Evolutionary conservation across 2,888 invertebrate genomes (phyloP), one percentile per base, ranked within the genome.

Genomic region (Cephus spinipes): DNA sequence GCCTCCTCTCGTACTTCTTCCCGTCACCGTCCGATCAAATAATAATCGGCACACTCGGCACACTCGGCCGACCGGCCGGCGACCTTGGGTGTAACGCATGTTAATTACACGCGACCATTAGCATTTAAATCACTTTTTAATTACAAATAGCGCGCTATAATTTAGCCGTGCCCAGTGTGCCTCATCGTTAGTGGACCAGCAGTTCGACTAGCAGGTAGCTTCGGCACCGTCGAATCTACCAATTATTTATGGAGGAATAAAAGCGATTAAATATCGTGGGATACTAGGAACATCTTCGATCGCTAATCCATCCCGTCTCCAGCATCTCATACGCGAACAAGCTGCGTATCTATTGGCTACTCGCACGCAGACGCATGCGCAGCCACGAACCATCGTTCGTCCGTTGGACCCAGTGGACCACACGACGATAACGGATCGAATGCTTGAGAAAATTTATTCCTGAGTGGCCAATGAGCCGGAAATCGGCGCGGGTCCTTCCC

Each of bases 111-210:
- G 79, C 81, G 78, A 85, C 81, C 83, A 88, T 88, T 88, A 88
- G 87, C 88, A 88, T 88, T 85, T 86, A 86, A 88, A 88, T 88
- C 80, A 85, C 83, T 86, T 88, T 89, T 85, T 89, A 88, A 88
- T 88, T 88, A 83, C 85, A 82, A 87, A 85, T 86, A 83, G 79
- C 80, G 82, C 68, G 34, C 75, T 71, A 79, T 82, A 75, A 81
- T 76, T 75, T 75, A 78, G 76, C 77, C 74, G 81, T 77, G 34
- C 76, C n/a, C 15, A 31, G 36, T 55, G 33, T 74, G 30, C 76
- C 35, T 30, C 33, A 30, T 12, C 35, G 30, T 30, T 11, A 73
- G 73, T 71, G 33, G 30, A 31, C 55, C 76, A 75, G 30, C 12
- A 76, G 73, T 76, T 73, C 69, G 76, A 73, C 68, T n/a, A 73